A percentile compares a stretch with the other conserved stretches of the same genome.
These are phyloP conservation scores for Amblyopsis rosae DNA, from an alignment of 2,113 vertebrate genomes.

Conservation along the genomic window DNA sequence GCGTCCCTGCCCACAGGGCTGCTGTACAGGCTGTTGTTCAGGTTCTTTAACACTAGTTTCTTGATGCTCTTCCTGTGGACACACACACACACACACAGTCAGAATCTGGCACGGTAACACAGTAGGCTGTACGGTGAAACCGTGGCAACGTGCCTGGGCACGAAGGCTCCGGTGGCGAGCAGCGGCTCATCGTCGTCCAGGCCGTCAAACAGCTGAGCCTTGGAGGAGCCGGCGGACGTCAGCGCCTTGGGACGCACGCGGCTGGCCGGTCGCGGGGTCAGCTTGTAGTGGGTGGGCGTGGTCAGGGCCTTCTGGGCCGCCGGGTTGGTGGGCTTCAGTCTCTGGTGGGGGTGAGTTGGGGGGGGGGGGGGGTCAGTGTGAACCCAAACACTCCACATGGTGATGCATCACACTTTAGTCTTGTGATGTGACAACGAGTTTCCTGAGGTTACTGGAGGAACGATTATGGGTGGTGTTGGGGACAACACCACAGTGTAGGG, in stretches of 20 bases:
- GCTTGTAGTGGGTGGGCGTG: constrained; percentile 92
- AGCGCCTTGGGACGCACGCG: constrained; percentile 91
- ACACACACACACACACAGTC: constrained; percentile 13
- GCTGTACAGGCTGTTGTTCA: constrained; percentile 87
- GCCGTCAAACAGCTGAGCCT: constrained; percentile 93
- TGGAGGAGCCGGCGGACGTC: constrained; percentile 82
- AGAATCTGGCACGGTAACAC: not conserved
- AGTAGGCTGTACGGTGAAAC: not conserved
- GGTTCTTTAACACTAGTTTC: constrained; percentile 93
- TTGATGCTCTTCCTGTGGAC: constrained; percentile 91
- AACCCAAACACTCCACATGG: too few species aligned
- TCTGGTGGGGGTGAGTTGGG: constrained; percentile 65
- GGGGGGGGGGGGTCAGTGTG: too few species aligned
- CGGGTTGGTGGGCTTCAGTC: constrained; percentile 94
- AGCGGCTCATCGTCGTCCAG: constrained; percentile 92
- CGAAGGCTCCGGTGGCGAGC: constrained; percentile 86
- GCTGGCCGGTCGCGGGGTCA: constrained; percentile 89
- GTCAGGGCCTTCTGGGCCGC: constrained; percentile 94
- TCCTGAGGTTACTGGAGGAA: too few species aligned
- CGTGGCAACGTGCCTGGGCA: constrained; percentile 81
- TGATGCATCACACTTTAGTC: too few species aligned
- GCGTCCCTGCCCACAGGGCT: constrained; percentile 80
- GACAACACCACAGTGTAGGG: too few species aligned
- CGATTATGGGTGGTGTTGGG: too few species aligned
- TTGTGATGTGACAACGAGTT: too few species aligned